Conservation (phyloP, 2,797 vertebrate genomes). For the Sebastes diaconus region DNA sequence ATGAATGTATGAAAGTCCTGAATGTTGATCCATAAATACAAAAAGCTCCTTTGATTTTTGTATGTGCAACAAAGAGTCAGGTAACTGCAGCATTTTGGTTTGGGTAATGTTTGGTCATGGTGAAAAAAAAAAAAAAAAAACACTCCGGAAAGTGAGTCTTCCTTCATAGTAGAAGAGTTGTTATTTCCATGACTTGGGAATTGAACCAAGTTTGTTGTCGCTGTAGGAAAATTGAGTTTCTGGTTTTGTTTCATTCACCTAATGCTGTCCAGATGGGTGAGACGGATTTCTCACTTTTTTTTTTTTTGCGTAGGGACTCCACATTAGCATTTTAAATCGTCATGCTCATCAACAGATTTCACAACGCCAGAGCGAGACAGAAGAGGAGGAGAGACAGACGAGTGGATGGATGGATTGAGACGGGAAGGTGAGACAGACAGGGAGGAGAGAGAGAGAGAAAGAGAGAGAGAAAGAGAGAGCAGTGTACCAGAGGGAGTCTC, state of each 20-base stretch:
- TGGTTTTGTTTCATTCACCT: slow-evolving; percentile 32
- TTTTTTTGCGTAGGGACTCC: not conserved
- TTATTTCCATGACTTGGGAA: slow-evolving; percentile 1
- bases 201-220: not conserved
- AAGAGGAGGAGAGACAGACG: slow-evolving; percentile 3
- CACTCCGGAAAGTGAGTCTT: not conserved
- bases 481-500: slow-evolving; percentile 55
- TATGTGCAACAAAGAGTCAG: not conserved
- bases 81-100: not conserved
- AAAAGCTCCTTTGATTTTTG: not conserved
- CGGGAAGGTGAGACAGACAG: slow-evolving; percentile 31
- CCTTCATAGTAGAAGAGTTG: not conserved
- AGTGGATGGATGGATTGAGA: not conserved
- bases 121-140: not conserved
- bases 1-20: not conserved
- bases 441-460: not conserved
- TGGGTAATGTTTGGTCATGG: not conserved
- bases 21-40: not conserved
- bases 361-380: slow-evolving; percentile 12
- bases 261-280: slow-evolving; percentile 40
- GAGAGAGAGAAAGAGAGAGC: not conserved
- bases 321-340: slow-evolving; percentile 51
- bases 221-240: slow-evolving; percentile 11
- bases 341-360: slow-evolving; percentile 33
- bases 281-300: slow-evolving; percentile 6